Conservation (phyloP, 2,888 invertebrate species). For the Amphipyra berbera region DNA sequence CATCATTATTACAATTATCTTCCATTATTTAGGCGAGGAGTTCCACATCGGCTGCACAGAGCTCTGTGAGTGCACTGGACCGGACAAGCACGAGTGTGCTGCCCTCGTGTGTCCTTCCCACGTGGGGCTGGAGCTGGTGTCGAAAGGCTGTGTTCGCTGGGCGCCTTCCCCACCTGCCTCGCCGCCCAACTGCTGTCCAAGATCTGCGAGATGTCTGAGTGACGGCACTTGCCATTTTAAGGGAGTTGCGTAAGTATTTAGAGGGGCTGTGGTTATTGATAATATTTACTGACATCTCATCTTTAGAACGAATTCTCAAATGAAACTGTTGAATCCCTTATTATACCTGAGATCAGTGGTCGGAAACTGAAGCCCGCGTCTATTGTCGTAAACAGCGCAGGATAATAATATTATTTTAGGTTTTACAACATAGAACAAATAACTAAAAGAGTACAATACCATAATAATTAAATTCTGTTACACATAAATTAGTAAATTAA, state of each 20-base stretch:
- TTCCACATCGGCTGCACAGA: conserved; percentile 95
- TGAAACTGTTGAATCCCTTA: too few species aligned
- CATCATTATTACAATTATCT: not conserved
- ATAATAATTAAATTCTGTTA: too few species aligned
- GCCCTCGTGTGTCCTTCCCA: conserved; percentile 95
- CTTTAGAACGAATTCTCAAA: too few species aligned
- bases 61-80: conserved; percentile 93
- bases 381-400: too few species aligned
- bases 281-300: too few species aligned
- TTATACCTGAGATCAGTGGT: too few species aligned
- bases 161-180: conserved; percentile 94
- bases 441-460: too few species aligned
- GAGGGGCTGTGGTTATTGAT: too few species aligned
- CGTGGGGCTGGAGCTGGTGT: conserved; percentile 95
- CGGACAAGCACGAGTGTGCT: conserved; percentile 92
- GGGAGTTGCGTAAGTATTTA: conserved; percentile 87
- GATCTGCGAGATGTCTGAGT: conserved; percentile 93
- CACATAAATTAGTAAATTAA: too few species aligned
- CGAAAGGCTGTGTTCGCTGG: conserved; percentile 96
- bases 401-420: too few species aligned
- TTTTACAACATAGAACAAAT: too few species aligned
- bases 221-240: conserved; percentile 95
- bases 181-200: conserved; percentile 95
- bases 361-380: too few species aligned
- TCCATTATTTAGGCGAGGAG: conserved; percentile 89